Conservation (phyloP, 2,113 vertebrate species). For the Rhabdomys dilectus region DNA sequence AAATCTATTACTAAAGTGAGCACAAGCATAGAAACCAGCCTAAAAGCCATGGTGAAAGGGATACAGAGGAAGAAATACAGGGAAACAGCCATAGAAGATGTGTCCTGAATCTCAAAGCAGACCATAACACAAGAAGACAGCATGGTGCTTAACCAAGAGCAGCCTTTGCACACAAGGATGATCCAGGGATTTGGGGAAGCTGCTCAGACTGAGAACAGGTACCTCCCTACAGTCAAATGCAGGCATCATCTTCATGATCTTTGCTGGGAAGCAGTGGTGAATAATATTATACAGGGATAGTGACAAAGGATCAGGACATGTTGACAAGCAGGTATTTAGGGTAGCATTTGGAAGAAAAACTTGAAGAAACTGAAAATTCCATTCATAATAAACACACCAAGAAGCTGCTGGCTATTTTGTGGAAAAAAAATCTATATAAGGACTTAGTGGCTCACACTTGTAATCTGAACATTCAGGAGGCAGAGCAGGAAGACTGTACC, state of each 20-base stretch:
- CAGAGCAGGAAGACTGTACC: background rate
- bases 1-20: background rate
- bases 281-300: background rate
- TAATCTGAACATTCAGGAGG: background rate
- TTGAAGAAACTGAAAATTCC: background rate
- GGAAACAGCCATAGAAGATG: background rate
- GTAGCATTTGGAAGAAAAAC: background rate
- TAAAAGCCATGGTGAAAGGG: background rate
- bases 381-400: background rate
- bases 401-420: background rate
- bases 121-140: background rate
- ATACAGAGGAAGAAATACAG: background rate
- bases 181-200: background rate
- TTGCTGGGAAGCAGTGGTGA: background rate
- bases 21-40: background rate
- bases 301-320: background rate
- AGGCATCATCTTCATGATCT: background rate
- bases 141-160: background rate
- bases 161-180: background rate
- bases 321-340: background rate
- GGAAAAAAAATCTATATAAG: background rate
- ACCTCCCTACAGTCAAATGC: background rate
- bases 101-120: constrained; percentile 5
- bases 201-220: background rate
- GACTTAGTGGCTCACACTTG: too few relatives aligned